Percentiles rank a stretch among this genome's conserved stretches.
phyloP scores from a whole-genome alignment of 2,797 vertebrate genomes.

The Psittacula echo region DNA sequence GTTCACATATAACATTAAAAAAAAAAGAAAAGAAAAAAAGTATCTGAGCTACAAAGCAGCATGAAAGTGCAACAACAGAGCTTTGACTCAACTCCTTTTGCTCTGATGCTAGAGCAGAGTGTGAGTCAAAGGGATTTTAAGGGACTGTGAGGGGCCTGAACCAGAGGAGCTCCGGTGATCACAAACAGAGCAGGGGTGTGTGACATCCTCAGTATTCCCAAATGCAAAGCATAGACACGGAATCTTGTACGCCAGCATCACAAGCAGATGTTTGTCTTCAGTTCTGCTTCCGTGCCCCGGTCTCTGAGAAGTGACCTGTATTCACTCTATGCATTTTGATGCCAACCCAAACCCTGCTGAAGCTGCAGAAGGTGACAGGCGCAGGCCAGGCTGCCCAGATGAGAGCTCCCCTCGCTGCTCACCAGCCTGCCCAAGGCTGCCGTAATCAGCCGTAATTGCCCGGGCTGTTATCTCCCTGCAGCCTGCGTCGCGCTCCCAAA shows the following conservation, averaged over 20 bases:
- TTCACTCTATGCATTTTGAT: fast-evolving
- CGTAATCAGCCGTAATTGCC: neutral
- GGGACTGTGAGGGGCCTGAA: fast-evolving
- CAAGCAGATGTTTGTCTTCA: fast-evolving
- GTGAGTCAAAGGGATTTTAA: neutral
- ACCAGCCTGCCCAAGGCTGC: neutral
- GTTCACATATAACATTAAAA: neutral
- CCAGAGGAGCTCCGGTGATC: fast-evolving
- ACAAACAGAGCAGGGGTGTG: fast-evolving
- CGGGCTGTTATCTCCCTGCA: neutral
- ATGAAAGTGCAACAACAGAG: fast-evolving
- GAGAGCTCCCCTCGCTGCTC: neutral
- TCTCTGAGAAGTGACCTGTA: fast-evolving
- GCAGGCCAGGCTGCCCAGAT: neutral
- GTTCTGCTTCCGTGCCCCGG: fast-evolving
- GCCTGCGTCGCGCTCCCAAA: neutral
- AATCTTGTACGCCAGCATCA: neutral
- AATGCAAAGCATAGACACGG: fast-evolving
- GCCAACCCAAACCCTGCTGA: neutral
- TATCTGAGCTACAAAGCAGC: neutral
- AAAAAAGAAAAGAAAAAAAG: fast-evolving
- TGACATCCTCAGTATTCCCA: fast-evolving
- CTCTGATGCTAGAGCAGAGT: neutral
- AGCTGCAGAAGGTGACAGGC: neutral
- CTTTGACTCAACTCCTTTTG: neutral